These are phyloP conservation scores for Agrochola macilenta DNA, from an alignment of 2,888 invertebrate species.

Conservation along the genomic window DNA sequence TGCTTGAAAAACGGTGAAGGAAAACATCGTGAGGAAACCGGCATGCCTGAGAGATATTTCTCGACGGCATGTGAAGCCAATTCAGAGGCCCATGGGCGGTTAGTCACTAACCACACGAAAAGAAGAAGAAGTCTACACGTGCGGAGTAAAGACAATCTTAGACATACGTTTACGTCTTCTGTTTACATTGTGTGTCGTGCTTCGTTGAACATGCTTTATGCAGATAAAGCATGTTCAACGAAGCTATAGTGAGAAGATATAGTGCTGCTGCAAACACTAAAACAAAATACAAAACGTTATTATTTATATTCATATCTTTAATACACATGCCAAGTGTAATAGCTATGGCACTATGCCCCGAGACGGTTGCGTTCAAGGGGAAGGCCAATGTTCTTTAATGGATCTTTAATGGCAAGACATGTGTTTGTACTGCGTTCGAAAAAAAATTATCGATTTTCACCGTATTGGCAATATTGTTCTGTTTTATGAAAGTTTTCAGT, in stretches of 20 bases:
- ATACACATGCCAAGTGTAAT: conserved; percentile 25
- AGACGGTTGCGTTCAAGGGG: conserved; percentile 22
- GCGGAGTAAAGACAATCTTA: background rate
- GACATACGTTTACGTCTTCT: background rate
- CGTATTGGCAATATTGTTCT: background rate
- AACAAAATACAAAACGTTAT: background rate
- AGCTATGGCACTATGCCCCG: conserved; percentile 31
- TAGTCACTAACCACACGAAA: too few species aligned
- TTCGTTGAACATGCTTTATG: background rate
- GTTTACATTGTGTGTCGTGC: background rate
- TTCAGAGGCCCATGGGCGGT: too few species aligned
- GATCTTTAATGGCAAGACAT: conserved; percentile 32
- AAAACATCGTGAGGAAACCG: too few species aligned
- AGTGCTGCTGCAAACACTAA: background rate
- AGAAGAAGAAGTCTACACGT: background rate
- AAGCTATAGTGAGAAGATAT: too few species aligned
- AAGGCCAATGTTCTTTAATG: conserved; percentile 48
- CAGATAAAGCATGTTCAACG: too few species aligned
- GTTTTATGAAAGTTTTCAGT: background rate
- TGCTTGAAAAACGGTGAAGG: too few species aligned
- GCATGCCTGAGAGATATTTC: too few species aligned
- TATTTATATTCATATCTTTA: conserved; percentile 4
- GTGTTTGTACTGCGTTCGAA: conserved; percentile 4
- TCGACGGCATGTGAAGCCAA: too few species aligned
- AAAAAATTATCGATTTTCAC: background rate